Percentiles rank a stretch among this genome's conserved stretches.
These are phyloP conservation scores for Gorsachius goisagi DNA, from an alignment of 2,113 vertebrate genomes.

Conservation along the genomic window DNA sequence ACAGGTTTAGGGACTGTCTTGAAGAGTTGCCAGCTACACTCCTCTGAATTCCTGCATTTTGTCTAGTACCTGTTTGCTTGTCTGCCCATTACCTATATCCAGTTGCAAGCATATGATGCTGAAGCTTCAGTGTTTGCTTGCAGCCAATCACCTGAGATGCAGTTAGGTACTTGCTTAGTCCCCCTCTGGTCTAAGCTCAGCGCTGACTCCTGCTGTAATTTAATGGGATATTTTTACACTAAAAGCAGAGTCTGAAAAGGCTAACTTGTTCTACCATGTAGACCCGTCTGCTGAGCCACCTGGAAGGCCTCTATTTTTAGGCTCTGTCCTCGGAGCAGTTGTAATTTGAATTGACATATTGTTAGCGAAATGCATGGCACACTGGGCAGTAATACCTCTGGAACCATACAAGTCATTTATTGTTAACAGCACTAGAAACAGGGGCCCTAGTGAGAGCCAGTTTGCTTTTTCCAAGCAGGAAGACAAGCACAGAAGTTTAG, in stretches of 20 bases:
- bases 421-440: background rate
- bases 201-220: background rate
- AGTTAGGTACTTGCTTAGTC: background rate
- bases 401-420: background rate
- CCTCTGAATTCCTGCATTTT: background rate
- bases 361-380: background rate
- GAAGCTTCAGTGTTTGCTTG: background rate
- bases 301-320: conserved; percentile 55
- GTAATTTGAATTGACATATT: conserved; percentile 22
- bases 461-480: background rate
- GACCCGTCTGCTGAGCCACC: conserved; percentile 38
- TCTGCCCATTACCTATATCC: background rate
- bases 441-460: background rate
- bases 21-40: background rate
- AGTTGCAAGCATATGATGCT: background rate
- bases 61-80: background rate
- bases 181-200: background rate
- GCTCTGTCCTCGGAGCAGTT: background rate
- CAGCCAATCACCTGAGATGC: background rate
- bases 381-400: background rate
- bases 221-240: background rate
- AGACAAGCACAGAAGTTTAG: background rate
- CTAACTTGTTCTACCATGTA: background rate
- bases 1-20: background rate
- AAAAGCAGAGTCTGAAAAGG: conserved; percentile 4